Percentiles rank a stretch among this genome's conserved stretches.
Evolutionary conservation across 2,113 vertebrate species (phyloP).

Genomic region (Blennius ocellaris): DNA sequence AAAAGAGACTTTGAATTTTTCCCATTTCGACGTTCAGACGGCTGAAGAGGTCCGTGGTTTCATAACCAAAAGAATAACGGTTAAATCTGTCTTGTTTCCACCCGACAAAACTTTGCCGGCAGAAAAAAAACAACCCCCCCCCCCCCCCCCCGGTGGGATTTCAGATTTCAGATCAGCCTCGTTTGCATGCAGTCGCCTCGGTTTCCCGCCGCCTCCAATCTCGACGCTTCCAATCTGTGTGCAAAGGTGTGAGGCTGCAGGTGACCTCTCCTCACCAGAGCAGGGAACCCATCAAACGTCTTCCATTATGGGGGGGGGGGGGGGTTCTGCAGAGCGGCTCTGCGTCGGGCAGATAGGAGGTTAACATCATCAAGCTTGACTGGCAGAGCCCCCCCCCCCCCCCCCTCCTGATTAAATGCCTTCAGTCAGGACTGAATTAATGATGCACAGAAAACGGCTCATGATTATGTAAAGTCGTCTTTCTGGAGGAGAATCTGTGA

Average conservation of each 20-base stretch:
- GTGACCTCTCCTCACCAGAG: slow-evolving; percentile 44
- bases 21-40: slow-evolving; percentile 44
- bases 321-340: slow-evolving; percentile 46
- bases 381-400: slow-evolving; percentile 45
- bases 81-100: slow-evolving; percentile 42
- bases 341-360: slow-evolving; percentile 45
- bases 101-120: slow-evolving; percentile 52
- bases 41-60: slow-evolving; percentile 45
- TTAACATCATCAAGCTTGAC: slow-evolving; percentile 55
- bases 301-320: slow-evolving; percentile 14
- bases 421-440: slow-evolving; percentile 75
- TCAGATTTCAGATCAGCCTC: slow-evolving; percentile 52
- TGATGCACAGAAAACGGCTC: slow-evolving; percentile 69
- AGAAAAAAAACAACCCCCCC: too few relatives aligned
- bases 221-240: slow-evolving; percentile 16
- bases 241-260: slow-evolving; percentile 12
- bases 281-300: slow-evolving; percentile 46
- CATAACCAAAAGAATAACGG: slow-evolving; percentile 43
- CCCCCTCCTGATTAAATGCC: slow-evolving; percentile 66
- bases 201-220: slow-evolving; percentile 41
- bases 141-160: too few relatives aligned
- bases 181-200: slow-evolving; percentile 54
- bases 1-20: slow-evolving; percentile 30
- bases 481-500: slow-evolving; percentile 46
- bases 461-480: slow-evolving; percentile 75